Evolutionary conservation across 2,113 vertebrate species (phyloP), one percentile per base, ranked within the genome.

Genomic region (Atlantisia rogersi): DNA sequence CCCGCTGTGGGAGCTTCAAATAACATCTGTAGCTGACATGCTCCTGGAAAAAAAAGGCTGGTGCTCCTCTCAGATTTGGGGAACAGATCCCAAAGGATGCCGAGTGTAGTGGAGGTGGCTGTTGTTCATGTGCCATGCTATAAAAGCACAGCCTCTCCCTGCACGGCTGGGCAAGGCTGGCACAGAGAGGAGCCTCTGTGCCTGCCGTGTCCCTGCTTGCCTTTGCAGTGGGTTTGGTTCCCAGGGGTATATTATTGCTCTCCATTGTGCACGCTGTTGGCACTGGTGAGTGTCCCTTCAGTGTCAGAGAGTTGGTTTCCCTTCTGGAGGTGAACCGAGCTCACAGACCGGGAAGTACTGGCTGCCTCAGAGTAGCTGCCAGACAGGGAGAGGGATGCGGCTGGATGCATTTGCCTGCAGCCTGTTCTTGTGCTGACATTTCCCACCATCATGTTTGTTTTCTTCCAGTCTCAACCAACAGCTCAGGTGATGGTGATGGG

Each of bases 101-200:
- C 31, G 16, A 5, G 6, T 2, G 7, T 22, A 29, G 46, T 0
- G 4, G 50, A 18, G 37, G 4, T 3, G 9, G 32, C 46, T 79
- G 0, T 24, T 79, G 0, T 24, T 83, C 10, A 1, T 3, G 11
- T 0, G 5, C 20, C 11, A 37, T 44, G 32, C 44, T 10, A 2
- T 20, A 6, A 50, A 32, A 53, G 14, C 13, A 0, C 3, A 37
- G 28, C 59, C 40, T 2, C 50, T 32, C 39, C 48, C 29, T 32
- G 70, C 10, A 24, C 5, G 48, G 58, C 42, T 71, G 20, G 17
- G 48, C 17, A 29, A 3, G 17, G 67, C 71, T 70, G 80, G 5
- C 44, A 20, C 58, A 42, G 9, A 20, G 39, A 31, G n/a, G 73
- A 73, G 18, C 17, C 29, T 46, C 18, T 40, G 21, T 48, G 18